Evolutionary conservation across 2,113 vertebrate species (phyloP).

Genomic region (Clarias magur): DNA sequence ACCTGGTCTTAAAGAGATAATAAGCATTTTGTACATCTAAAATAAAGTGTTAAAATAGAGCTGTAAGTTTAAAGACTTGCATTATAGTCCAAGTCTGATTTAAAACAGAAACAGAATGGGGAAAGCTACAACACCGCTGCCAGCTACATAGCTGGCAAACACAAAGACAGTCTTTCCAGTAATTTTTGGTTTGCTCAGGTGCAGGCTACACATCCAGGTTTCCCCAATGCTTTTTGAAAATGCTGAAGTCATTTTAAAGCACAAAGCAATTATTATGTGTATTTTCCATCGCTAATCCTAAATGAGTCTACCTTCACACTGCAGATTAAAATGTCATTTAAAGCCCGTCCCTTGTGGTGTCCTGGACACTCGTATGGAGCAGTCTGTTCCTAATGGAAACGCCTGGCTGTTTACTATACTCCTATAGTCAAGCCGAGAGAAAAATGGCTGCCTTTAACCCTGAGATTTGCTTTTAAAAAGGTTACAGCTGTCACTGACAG

Average conservation of each 20-base stretch:
- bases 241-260: conserved; percentile 9
- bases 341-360: not conserved
- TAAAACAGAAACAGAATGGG: not conserved
- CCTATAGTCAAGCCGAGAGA: not conserved
- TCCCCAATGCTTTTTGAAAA: not conserved
- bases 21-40: not conserved
- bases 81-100: not conserved
- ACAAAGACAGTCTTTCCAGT: not conserved
- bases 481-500: conserved; percentile 14
- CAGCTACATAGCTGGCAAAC: conserved; percentile 8
- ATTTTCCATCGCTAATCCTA: not conserved
- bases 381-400: conserved; percentile 3
- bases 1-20: not conserved
- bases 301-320: conserved; percentile 4
- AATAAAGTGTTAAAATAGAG: not conserved
- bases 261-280: not conserved
- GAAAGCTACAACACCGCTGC: conserved; percentile 3
- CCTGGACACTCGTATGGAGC: not conserved
- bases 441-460: not conserved
- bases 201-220: conserved; percentile 11
- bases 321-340: conserved; percentile 10
- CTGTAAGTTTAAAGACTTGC: not conserved
- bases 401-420: conserved; percentile 22
- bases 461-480: conserved; percentile 23
- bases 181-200: conserved; percentile 14